These are phyloP conservation scores for Platycnemis pennipes DNA, from an alignment of 2,888 invertebrate species.

Conservation along the genomic window DNA sequence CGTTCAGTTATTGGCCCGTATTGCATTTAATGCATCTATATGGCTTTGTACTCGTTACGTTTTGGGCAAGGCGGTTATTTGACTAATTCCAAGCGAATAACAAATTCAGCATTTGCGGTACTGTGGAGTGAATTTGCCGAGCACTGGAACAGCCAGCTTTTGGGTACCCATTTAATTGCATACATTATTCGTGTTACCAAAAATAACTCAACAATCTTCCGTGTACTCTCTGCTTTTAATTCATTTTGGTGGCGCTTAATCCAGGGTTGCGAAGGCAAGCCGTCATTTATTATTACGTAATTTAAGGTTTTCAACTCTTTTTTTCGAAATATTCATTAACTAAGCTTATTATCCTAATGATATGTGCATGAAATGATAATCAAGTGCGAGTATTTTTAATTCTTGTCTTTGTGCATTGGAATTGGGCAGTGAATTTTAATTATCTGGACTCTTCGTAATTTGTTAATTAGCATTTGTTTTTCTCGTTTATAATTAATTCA, in stretches of 20 bases:
- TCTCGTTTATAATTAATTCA: slow-evolving; percentile 62
- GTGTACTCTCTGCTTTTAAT: background rate
- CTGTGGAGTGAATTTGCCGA: too few species aligned
- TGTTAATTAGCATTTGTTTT: slow-evolving; percentile 29
- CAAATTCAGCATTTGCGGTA: too few species aligned
- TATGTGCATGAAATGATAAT: slow-evolving; percentile 39
- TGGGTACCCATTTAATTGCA: background rate
- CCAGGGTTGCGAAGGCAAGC: background rate
- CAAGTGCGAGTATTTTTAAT: slow-evolving; percentile 7
- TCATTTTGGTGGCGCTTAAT: background rate
- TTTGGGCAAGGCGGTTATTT: too few species aligned
- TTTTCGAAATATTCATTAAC: slow-evolving; percentile 32
- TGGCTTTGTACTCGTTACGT: too few species aligned
- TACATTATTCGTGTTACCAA: background rate
- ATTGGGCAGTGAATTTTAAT: slow-evolving; percentile 20
- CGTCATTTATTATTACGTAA: slow-evolving; percentile 9
- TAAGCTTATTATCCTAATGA: slow-evolving; percentile 39
- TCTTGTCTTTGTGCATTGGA: background rate
- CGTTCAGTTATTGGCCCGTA: too few species aligned
- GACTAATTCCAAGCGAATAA: too few species aligned
- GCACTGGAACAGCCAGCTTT: background rate
- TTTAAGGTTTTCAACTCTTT: background rate
- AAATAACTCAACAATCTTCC: background rate
- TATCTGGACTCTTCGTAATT: slow-evolving; percentile 14
- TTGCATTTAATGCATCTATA: too few species aligned